These are phyloP conservation scores for Steromphala cineraria DNA, from an alignment of 2,888 invertebrate genomes.

Conservation along the genomic window DNA sequence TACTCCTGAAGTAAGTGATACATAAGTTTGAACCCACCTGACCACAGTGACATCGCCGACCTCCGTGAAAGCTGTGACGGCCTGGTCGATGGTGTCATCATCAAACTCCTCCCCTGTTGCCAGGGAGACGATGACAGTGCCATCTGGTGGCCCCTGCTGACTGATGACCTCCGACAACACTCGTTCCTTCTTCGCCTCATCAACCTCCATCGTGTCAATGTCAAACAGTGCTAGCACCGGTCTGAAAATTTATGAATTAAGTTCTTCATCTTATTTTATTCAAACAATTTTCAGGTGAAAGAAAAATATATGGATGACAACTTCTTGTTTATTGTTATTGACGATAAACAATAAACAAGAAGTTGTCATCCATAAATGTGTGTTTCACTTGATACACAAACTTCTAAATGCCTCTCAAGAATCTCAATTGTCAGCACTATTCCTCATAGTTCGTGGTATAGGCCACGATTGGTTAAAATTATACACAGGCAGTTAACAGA, in stretches of 20 bases:
- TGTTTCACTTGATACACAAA: too few species aligned
- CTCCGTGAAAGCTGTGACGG: slow-evolving; percentile 85
- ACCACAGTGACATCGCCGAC: slow-evolving; percentile 93
- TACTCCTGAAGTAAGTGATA: neutral
- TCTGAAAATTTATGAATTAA: slow-evolving; percentile 74
- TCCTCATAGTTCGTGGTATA: too few species aligned
- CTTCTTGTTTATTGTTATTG: too few species aligned
- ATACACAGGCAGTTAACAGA: too few species aligned
- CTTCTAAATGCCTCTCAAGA: too few species aligned
- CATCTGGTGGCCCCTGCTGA: slow-evolving; percentile 92
- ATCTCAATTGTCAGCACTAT: too few species aligned
- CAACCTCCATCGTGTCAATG: slow-evolving; percentile 88
- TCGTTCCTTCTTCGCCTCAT: slow-evolving; percentile 84
- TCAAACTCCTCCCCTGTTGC: slow-evolving; percentile 81
- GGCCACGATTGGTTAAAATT: too few species aligned
- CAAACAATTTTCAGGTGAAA: too few species aligned
- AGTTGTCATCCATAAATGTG: too few species aligned
- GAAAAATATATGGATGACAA: too few species aligned
- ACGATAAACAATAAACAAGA: too few species aligned
- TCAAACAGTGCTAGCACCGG: slow-evolving; percentile 95
- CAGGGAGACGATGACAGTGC: slow-evolving; percentile 87
- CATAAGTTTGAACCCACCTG: slow-evolving; percentile 76
- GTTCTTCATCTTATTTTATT: too few species aligned
- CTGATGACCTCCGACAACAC: slow-evolving; percentile 84
- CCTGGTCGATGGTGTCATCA: slow-evolving; percentile 86